Evolutionary conservation across 2,888 invertebrate species (phyloP), one percentile per base, ranked within the genome.

Genomic region (Xylocampa areola): DNA sequence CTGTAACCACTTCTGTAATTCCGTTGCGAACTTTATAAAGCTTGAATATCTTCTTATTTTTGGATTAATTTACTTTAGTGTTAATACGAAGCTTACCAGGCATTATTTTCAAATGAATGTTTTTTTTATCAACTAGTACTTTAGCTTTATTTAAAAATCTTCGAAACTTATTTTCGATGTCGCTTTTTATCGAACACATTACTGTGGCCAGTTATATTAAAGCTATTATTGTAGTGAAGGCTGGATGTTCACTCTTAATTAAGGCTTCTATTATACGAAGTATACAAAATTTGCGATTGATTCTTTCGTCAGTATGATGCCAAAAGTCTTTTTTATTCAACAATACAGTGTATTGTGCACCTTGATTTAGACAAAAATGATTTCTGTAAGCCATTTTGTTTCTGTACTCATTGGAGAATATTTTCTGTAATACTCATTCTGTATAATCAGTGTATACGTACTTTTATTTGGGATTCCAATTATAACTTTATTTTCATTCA

Each of bases 181-280:
- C 64, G 80, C 80, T 83, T 78, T 77, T 80, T 75, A 72, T 82
- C 79, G 84, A 88, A 88, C 88, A 88, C 86, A 81, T 85, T 84
- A 84, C 85, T 88, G 88, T 91, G 93, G 93, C 93, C 93, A 93
- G 93, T 93, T 92, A 88, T 91, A 87, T 86, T 87, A 88, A 86
- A 88, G 82, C 87, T 90, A 85, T 87, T 88, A 83, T 84, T 82
- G 67, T 86, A 89, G 84, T 86, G 84, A 87, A 86, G 80, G 82
- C 88, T 89, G 86, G 86, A 84, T 82, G 80, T 85, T 84, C 79
- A 77, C 77, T 75, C 51, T 74, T 80, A 80, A 69, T 82, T 80
- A 81, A 84, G 82, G 74, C 73, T 82, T 82, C 78, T 76, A 68
- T 76, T 60, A 63, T 68, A 70, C 60, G 70, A 74, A 69, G 57